Base-by-base conservation (phyloP, 2,797 vertebrate species). In the Podargus strigoides region DNA sequence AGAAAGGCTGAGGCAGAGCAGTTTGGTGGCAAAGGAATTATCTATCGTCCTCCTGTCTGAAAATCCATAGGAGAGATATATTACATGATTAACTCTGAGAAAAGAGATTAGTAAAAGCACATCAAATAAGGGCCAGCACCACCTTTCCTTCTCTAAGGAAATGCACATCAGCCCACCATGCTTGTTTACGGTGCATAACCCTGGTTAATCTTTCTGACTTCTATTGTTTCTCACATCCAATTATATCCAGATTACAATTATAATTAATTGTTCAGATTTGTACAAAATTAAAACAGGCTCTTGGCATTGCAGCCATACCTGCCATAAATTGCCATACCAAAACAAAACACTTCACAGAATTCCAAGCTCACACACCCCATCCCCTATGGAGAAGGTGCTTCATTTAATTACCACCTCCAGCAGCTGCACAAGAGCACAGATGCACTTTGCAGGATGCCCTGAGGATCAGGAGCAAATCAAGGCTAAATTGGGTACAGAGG, bases 391-490 rank as follows among this genome's bases (percentile, higher is more conserved):
- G 58, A 94, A 12, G 14, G 15, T 0, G 4, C 42, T 90, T 85
- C 69, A 81, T 73, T 92, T 87, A 72, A 93, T 92, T 62, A 87
- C 50, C 62, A 87, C 42, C 49, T 80, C 53, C 53, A 89, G 68
- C 92, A 95, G 66, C 85, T 88, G 85, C 0, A 0, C 39, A 62
- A 81, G 53, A 68, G 50, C 79, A 78, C 46, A 81, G 87, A 80
- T 69, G 44, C 39, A 93, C 69, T 89, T 73, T 76, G 50, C 22
- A 90, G 72, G 59, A 76, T 59, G 52, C 59, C 50, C 77, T 30
- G 12, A 91, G 70, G 49, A 95, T 87, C 47, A 79, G 70, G 52
- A 90, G 55, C 26, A 93, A 95, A 91, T 93, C 86, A 81, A 77
- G 30, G 8, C 60, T 91, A 93, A 94, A 92, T 68, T 85, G 64